phyloP scores from a whole-genome alignment of 2,888 invertebrate species.

The Ptilodon capucinus region DNA sequence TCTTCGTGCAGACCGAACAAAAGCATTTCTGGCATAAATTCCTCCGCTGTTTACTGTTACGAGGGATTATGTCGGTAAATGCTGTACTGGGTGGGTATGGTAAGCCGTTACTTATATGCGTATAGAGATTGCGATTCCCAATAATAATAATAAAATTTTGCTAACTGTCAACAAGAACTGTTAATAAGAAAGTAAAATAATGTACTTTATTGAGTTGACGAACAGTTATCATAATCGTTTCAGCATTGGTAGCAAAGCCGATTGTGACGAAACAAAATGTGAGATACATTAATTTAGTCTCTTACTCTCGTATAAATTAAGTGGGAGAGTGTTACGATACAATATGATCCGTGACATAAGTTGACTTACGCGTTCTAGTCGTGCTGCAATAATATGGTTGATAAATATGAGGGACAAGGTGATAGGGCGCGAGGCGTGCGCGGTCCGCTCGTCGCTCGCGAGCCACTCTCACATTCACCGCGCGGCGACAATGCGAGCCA shows the following conservation, averaged over 20 bases:
- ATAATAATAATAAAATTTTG: not conserved
- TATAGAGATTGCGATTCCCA: too few species aligned
- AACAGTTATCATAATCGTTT: constrained; percentile 1
- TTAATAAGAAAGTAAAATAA: not conserved
- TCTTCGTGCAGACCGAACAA: constrained; percentile 60
- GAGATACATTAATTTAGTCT: too few species aligned
- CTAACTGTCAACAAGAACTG: not conserved
- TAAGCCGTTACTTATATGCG: constrained; percentile 31
- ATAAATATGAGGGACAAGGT: constrained; percentile 31
- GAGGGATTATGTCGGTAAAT: constrained; percentile 59
- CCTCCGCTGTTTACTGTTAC: constrained; percentile 69
- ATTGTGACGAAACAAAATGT: too few species aligned
- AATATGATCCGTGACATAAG: too few species aligned
- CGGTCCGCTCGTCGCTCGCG: constrained; percentile 30
- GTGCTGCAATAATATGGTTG: too few species aligned
- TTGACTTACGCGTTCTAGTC: too few species aligned
- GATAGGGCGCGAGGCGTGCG: constrained; percentile 26
- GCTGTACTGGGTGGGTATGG: constrained; percentile 44
- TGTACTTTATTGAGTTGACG: not conserved
- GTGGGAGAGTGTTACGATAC: too few species aligned
- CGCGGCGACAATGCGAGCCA: constrained; percentile 73
- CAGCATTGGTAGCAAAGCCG: constrained; percentile 4
- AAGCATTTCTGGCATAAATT: constrained; percentile 68
- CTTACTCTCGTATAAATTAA: too few species aligned
- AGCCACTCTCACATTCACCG: constrained; percentile 63